These are phyloP conservation scores for Puffinus mauretanicus DNA, from an alignment of 2,113 vertebrate genomes.

Conservation along the genomic window DNA sequence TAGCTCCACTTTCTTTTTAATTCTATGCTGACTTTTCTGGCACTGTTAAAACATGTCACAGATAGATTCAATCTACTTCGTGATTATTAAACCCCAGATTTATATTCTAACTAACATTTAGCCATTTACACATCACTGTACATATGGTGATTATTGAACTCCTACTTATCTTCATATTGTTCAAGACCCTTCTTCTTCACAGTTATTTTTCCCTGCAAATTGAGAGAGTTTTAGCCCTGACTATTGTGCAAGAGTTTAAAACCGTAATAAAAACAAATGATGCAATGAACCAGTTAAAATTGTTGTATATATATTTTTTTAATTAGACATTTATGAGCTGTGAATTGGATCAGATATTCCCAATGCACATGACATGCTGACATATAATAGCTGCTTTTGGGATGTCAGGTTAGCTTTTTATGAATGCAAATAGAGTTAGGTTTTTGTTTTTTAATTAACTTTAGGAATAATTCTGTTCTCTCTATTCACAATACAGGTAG, in stretches of 20 bases:
- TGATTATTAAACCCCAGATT: not conserved
- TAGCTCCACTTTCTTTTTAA: not conserved
- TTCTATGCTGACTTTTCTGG: not conserved
- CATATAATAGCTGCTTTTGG: constrained; percentile 47
- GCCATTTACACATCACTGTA: not conserved
- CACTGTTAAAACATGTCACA: not conserved
- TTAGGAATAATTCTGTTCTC: not conserved
- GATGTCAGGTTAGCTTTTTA: constrained; percentile 31
- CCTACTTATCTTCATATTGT: not conserved
- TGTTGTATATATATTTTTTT: constrained; percentile 56
- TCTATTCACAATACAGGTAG: not conserved
- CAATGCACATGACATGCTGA: constrained; percentile 40
- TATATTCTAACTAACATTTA: not conserved
- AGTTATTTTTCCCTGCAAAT: not conserved
- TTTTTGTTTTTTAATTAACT: constrained; percentile 35
- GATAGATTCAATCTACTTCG: not conserved
- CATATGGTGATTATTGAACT: not conserved
- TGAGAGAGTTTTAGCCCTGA: not conserved
- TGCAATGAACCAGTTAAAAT: constrained; percentile 66
- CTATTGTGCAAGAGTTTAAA: constrained; percentile 37
- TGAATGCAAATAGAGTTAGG: constrained; percentile 18
- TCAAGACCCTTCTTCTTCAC: not conserved
- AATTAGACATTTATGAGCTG: constrained; percentile 68
- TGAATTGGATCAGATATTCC: constrained; percentile 60
- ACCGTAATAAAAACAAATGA: constrained; percentile 66